These are phyloP conservation scores for Martes martes DNA, from an alignment of 2,113 vertebrate species.

Conservation along the genomic window DNA sequence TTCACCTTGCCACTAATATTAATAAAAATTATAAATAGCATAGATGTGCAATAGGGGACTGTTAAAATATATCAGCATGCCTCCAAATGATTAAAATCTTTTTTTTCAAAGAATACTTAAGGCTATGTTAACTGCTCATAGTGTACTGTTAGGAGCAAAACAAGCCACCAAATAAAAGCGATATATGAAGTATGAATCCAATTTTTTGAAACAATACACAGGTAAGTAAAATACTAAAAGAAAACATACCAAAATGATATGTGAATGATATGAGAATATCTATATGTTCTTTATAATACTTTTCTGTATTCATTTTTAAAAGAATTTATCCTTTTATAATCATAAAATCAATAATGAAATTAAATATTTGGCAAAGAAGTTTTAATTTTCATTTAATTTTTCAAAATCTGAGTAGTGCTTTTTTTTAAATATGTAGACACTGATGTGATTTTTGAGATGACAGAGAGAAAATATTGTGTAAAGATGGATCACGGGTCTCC, in stretches of 20 bases:
- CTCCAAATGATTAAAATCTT: neutral
- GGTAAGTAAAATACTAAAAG: neutral
- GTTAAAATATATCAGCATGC: neutral
- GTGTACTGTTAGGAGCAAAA: neutral
- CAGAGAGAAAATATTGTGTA: neutral
- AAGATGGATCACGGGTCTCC: neutral
- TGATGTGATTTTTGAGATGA: neutral
- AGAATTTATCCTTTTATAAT: neutral
- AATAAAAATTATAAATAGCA: constrained; percentile 6
- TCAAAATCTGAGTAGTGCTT: neutral
- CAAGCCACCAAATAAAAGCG: neutral
- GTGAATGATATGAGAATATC: neutral
- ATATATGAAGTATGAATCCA: neutral
- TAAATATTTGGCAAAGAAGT: neutral
- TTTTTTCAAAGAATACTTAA: neutral
- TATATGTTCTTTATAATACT: neutral
- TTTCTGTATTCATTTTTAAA: neutral
- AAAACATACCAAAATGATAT: neutral
- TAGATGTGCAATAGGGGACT: neutral
- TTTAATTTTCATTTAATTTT: constrained; percentile 4
- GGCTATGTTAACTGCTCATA: neutral
- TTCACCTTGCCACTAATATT: neutral
- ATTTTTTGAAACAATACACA: neutral
- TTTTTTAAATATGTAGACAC: neutral
- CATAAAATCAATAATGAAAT: neutral